Evolutionary conservation across 2,113 vertebrate genomes (phyloP), one percentile per base, ranked within the genome.

Genomic region (Ictalurus furcatus): DNA sequence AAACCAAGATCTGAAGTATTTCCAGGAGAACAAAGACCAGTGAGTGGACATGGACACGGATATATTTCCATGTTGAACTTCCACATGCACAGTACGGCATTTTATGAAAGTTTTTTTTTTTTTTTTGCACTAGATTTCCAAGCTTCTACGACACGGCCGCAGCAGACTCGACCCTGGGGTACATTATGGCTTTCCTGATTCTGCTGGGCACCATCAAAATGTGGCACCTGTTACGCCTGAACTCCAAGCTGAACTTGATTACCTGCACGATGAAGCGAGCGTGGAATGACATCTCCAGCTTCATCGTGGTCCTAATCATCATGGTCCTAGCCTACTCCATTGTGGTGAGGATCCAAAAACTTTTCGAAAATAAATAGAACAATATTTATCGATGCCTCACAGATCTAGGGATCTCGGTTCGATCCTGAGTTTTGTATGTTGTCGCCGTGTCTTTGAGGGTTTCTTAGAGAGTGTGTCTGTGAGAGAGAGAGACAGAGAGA

Each of bases 271-370:
- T 99, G 61, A 93, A 94, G 92, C 94, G 96, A 69, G 98, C 98
- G 44, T 99, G 97, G 98, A 96, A 97, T 6, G 98, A 99, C 91
- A 98, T 99, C 92, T 97, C 97, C 30, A 97, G 97, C 90, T 99
- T 99, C 92, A 93, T 97, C 83, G 93, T 95, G 59, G 94, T 99
- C 90, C 97, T 98, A 87, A 87, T 94, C 79, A 95, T 97, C 94
- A 98, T 99, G 98, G 96, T 99, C 90, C 93, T 99, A 0, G 96
- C 98, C 90, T 99, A 99, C 82, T 98, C 98, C 88, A 95, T 97
- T 23, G 95, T 96, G n/a, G 98, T 99, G 93, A 97, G 98, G 14
- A 58, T 81, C 8, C 5, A 63, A 59, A 74, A 73, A 82, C 21
- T 8, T 71, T 17, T 48, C 6, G 44, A 4, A 71, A 74, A 78